Evolutionary conservation across 1,140 invertebrate genomes (phyloP), one percentile per base, ranked within the genome.

Genomic region (Sycobia sp.): DNA sequence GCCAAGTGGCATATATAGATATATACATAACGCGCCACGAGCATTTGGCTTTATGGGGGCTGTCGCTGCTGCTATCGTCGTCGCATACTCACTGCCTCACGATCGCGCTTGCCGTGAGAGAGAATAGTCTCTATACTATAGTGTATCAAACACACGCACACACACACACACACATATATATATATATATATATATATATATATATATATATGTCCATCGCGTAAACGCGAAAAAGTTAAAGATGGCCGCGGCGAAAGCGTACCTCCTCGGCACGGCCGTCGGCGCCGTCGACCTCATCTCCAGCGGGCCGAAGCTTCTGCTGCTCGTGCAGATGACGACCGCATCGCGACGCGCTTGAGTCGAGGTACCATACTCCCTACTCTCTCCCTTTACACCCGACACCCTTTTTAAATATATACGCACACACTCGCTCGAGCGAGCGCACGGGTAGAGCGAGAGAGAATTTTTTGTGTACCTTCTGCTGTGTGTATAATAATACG

Each of bases 171-270:
- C n/a, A n/a, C n/a, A n/a, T n/a, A n/a, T n/a, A n/a, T n/a, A n/a
- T n/a, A n/a, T n/a, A n/a, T n/a, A n/a, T n/a, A n/a, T n/a, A n/a
- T n/a, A n/a, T n/a, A n/a, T n/a, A n/a, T n/a, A n/a, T n/a, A n/a
- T n/a, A n/a, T n/a, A n/a, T n/a, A n/a, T n/a, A n/a, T n/a, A n/a
- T n/a, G 14, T 27, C n/a, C 34, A 32, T 22, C 46, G 22, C 23
- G n/a, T 49, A 32, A 13, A 39, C 55, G 68, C 64, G 66, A 69
- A 67, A 69, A 60, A 68, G 71, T 73, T n/a, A n/a, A 76, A 82
- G 76, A 81, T 81, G 80, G 79, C 79, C 74, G 79, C 76, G 73
- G 73, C 73, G 74, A 76, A 71, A 80, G 77, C 75, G 77, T 80
- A 80, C 77, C 74, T 79, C 78, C 75, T 32, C 73, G 65, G 63